Percentiles rank a stretch among this genome's conserved stretches.
These are phyloP conservation scores for Scrobipalpa costella DNA, from an alignment of 2,888 invertebrate species.

Conservation along the genomic window DNA sequence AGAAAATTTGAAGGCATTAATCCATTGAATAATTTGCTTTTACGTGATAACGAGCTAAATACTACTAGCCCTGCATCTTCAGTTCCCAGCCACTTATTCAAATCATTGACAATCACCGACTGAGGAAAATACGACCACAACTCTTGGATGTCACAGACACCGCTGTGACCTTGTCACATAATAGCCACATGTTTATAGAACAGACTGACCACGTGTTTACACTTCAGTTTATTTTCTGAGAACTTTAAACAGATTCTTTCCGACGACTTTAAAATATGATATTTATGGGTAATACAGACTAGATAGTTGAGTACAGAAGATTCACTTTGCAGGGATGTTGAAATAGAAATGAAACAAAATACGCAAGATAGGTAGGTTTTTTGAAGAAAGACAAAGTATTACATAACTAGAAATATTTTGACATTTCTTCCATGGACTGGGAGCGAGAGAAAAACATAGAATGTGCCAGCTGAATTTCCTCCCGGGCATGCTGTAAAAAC, in stretches of 20 bases:
- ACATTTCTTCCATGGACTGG: no score
- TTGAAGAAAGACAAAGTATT: no score
- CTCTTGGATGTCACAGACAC: conserved; percentile 10
- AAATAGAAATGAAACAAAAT: no score
- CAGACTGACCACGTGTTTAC: background rate
- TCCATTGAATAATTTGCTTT: no score
- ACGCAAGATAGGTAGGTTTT: no score
- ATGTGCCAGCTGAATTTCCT: no score
- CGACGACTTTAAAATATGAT: background rate
- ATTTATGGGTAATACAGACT: background rate
- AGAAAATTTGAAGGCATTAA: no score
- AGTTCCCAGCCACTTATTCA: background rate
- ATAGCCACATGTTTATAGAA: conserved; percentile 7
- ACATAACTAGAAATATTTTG: no score
- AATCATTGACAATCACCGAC: background rate
- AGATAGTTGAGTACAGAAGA: background rate
- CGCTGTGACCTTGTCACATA: conserved; percentile 18
- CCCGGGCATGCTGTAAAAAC: no score
- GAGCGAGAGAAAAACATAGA: no score
- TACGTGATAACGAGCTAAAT: no score
- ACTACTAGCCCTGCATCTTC: background rate
- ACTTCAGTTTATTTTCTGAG: conserved; percentile 15
- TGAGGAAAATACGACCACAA: background rate
- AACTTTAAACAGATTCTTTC: background rate
- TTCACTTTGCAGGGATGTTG: no score